A percentile compares a stretch with the other conserved stretches of the same genome.
Conservation (phyloP, 2,113 vertebrate genomes). For the Pseudopodoces humilis region DNA sequence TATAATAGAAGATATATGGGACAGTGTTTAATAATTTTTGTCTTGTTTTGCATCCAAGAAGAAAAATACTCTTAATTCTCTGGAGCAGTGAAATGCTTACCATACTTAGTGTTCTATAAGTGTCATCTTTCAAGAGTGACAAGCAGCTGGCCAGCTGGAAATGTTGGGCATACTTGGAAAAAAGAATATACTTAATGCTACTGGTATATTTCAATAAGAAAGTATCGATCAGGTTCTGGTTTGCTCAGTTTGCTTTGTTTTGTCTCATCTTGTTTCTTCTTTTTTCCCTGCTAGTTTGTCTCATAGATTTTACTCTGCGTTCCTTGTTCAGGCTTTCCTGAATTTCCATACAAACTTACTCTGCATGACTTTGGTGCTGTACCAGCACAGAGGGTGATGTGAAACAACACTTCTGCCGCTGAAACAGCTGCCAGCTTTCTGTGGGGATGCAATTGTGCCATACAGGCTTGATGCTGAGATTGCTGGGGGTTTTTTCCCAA, state of each 20-base stretch:
- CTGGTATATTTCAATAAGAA: background rate
- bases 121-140: background rate
- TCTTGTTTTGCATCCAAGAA: slow-evolving; percentile 1
- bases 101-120: background rate
- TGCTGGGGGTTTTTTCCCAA: background rate
- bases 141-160: background rate
- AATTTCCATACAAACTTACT: background rate
- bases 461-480: no score
- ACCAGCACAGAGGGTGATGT: background rate
- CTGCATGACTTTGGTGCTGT: background rate
- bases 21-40: background rate
- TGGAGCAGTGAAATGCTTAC: background rate
- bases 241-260: background rate
- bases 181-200: background rate
- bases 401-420: background rate
- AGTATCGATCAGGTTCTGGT: background rate
- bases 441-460: rapidly evolving
- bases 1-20: background rate
- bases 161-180: background rate
- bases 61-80: background rate
- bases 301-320: background rate
- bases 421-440: background rate
- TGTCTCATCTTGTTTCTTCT: background rate
- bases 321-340: background rate
- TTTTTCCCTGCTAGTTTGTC: background rate